phyloP scores from a whole-genome alignment of 37 sponge, comb jelly and placozoan species.

The Tethya wilhelma region DNA sequence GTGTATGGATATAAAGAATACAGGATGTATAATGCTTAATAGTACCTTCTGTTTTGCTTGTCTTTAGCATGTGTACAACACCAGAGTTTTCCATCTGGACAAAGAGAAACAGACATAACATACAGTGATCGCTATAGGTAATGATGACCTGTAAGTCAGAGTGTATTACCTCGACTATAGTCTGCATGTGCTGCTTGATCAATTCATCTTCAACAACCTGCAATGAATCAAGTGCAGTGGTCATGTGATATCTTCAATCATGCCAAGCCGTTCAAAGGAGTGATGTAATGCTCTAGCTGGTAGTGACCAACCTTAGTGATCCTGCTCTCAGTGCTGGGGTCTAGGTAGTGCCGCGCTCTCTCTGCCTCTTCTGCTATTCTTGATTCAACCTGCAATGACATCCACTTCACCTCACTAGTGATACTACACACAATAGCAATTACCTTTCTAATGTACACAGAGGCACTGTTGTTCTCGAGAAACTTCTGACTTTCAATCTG shows the following conservation, averaged over 20 bases:
- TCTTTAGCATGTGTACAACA: conserved; percentile 96
- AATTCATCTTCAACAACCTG: conserved; percentile 95
- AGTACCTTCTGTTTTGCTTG: conserved; percentile 75
- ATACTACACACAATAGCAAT: neutral
- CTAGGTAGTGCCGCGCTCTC: conserved; percentile 94
- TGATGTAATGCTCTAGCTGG: neutral
- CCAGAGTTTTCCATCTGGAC: conserved; percentile 98
- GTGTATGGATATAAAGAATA: neutral
- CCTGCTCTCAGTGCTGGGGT: conserved; percentile 86
- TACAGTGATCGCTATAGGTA: too few species aligned
- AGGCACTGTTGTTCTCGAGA: conserved; percentile 96
- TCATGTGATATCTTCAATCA: neutral
- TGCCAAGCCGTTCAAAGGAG: neutral
- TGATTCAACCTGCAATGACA: conserved; percentile 90
- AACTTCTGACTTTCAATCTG: conserved; percentile 97
- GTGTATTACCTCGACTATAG: conserved; percentile 95
- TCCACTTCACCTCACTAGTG: neutral
- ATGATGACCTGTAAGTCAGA: neutral
- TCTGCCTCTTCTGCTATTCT: conserved; percentile 92
- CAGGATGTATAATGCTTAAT: neutral
- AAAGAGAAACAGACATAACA: too few species aligned
- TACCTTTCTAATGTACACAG: conserved; percentile 95
- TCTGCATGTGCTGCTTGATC: conserved; percentile 92
- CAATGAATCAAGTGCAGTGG: neutral
- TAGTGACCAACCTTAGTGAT: conserved; percentile 64